A percentile compares a stretch with the other conserved stretches of the same genome.
Evolutionary conservation across 1,140 invertebrate species (phyloP).

Genomic region (Papilio aristodemus): DNA sequence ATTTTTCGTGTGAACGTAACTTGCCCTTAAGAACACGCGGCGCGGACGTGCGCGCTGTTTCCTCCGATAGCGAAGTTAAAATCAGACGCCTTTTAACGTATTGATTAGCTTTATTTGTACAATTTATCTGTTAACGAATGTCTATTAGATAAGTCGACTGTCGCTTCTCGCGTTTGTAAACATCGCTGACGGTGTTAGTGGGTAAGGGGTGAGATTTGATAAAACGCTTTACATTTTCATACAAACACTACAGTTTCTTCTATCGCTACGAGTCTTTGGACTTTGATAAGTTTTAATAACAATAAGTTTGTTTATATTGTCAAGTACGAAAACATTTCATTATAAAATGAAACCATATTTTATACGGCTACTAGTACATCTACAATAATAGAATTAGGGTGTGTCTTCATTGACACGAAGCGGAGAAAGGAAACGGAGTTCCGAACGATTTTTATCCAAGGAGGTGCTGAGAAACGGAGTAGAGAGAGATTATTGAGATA

Average conservation of each 20-base stretch:
- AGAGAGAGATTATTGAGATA: too few species aligned
- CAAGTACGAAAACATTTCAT: background rate
- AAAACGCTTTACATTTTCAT: background rate
- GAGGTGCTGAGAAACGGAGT: too few species aligned
- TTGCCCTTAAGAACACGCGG: constrained; percentile 17
- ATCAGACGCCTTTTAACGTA: constrained; percentile 7
- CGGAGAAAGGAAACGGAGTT: too few species aligned
- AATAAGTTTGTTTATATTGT: background rate
- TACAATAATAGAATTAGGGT: too few species aligned
- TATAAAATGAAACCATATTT: background rate
- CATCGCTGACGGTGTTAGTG: constrained; percentile 14
- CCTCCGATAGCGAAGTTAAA: constrained; percentile 14
- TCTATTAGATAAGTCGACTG: constrained; percentile 17
- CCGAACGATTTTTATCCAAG: too few species aligned
- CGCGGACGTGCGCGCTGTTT: background rate
- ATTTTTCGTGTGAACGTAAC: background rate
- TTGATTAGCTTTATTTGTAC: constrained; percentile 26
- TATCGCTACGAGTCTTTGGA: background rate
- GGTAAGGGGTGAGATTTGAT: constrained; percentile 2
- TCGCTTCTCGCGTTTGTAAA: constrained; percentile 5
- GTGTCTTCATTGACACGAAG: too few species aligned
- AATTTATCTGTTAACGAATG: constrained; percentile 14
- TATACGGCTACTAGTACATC: too few species aligned
- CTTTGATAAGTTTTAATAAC: background rate
- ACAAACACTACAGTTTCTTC: background rate